Evolutionary conservation across 2,113 vertebrate species (phyloP), one percentile per base, ranked within the genome.

Genomic region (Spea bombifrons): DNA sequence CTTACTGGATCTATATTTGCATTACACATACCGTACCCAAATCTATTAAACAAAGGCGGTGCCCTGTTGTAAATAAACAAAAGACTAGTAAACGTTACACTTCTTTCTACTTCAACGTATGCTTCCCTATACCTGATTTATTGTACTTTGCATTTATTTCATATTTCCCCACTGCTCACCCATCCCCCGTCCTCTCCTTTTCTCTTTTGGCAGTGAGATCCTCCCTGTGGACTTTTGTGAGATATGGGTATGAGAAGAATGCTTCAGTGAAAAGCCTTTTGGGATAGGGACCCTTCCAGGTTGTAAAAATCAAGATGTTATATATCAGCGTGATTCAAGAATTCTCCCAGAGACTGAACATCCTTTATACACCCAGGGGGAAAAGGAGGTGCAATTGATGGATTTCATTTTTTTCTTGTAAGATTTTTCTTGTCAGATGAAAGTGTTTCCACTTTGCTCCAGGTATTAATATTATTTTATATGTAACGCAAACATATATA

Each of bases 161-260:
- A 3, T 66, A 61, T 59, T 64, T 76, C n/a, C n/a, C n/a, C n/a
- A n/a, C n/a, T n/a, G n/a, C n/a, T n/a, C 13, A 30, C 43, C 13
- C 63, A 59, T 53, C 64, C 6, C 69, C 63, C 9, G 10, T 13
- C 4, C 44, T 75, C n/a, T 75, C 12, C n/a, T 47, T 17, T 59
- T 49, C 16, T 12, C 44, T 76, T 15, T 78, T 84, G 67, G 71
- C 63, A 84, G 75, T 64, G 13, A 67, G 53, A 82, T 74, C 63
- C 63, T 76, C 47, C 13, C 17, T 50, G n/a, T 75, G 65, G 71
- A 0, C 0, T 0, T 5, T 30, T 5, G 0, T 0, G 13, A 84
- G 80, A 82, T 74, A 30, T 70, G 84, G 85, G 81, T 78, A 83
- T 59, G 76, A 76, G 45, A 77, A 75, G 68, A 73, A 73, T 81